These are phyloP conservation scores for Anniella stebbinsi DNA, from an alignment of 2,797 vertebrate species.

Conservation along the genomic window DNA sequence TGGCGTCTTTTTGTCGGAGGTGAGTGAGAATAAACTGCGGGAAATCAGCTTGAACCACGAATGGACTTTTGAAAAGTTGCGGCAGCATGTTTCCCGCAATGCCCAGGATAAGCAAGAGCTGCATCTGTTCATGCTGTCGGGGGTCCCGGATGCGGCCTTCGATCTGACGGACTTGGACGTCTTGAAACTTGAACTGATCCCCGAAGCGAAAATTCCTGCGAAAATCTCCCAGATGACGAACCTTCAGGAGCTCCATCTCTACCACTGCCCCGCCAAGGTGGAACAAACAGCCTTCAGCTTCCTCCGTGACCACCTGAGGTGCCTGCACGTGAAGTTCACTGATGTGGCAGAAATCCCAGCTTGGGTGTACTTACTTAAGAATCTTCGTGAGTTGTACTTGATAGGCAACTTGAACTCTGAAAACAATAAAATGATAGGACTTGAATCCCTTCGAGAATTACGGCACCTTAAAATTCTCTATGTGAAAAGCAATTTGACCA, in stretches of 20 bases:
- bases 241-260: constrained; percentile 96
- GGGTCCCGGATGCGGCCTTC: constrained; percentile 95
- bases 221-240: constrained; percentile 98
- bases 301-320: constrained; percentile 95
- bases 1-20: constrained; percentile 96
- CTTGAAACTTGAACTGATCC: constrained; percentile 95
- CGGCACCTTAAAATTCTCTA: constrained; percentile 94
- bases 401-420: constrained; percentile 98
- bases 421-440: constrained; percentile 99
- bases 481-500: constrained; percentile 98
- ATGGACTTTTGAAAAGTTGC: constrained; percentile 96
- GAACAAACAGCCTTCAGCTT: constrained; percentile 98
- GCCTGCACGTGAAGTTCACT: constrained; percentile 99
- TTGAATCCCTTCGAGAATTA: constrained; percentile 95
- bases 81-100: constrained; percentile 94
- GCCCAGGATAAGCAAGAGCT: constrained; percentile 94
- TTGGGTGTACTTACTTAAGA: constrained; percentile 97
- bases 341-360: constrained; percentile 97
- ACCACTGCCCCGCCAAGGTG: constrained; percentile 97
- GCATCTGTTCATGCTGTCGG: constrained; percentile 97
- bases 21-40: constrained; percentile 97
- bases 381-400: constrained; percentile 92
- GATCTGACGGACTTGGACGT: constrained; percentile 96
- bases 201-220: constrained; percentile 94
- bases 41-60: constrained; percentile 98